Evolutionary conservation across 2,113 vertebrate genomes (phyloP).

Genomic region (Chlorodrepanis virens): DNA sequence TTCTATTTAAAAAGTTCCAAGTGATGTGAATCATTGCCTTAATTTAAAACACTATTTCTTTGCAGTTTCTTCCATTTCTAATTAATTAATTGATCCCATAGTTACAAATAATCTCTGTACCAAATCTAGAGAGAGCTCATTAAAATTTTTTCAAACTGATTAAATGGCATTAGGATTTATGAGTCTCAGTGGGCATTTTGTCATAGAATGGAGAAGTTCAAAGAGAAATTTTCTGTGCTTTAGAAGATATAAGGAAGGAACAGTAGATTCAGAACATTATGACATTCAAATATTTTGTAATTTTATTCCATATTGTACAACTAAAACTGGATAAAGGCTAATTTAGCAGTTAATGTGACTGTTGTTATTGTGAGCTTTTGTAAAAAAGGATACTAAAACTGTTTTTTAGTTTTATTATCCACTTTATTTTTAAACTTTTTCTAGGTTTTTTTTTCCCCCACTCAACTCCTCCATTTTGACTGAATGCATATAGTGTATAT

Average conservation of each 20-base stretch:
- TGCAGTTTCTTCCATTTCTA: constrained; percentile 10
- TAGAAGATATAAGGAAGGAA: background rate
- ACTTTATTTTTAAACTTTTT: background rate
- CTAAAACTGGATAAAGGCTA: background rate
- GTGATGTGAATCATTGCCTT: constrained; percentile 10
- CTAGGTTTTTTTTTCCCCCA: no score
- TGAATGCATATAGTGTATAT: background rate
- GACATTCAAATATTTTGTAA: background rate
- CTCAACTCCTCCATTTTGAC: background rate
- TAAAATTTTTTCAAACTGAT: constrained; percentile 49
- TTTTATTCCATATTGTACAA: background rate
- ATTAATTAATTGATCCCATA: constrained; percentile 54
- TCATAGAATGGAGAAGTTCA: background rate
- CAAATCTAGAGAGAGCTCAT: constrained; percentile 45
- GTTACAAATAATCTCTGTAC: constrained; percentile 26
- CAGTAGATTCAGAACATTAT: background rate
- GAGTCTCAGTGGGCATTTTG: constrained; percentile 24
- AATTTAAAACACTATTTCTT: constrained; percentile 46
- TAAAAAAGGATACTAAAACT: background rate
- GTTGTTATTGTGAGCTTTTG: background rate
- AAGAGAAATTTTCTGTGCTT: background rate
- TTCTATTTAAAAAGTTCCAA: constrained; percentile 9
- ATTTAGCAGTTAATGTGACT: background rate
- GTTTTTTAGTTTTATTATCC: background rate
- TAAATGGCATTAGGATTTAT: constrained; percentile 52